phyloP scores from a whole-genome alignment of 2,113 vertebrate species.

The Pelvicachromis taeniatus region DNA sequence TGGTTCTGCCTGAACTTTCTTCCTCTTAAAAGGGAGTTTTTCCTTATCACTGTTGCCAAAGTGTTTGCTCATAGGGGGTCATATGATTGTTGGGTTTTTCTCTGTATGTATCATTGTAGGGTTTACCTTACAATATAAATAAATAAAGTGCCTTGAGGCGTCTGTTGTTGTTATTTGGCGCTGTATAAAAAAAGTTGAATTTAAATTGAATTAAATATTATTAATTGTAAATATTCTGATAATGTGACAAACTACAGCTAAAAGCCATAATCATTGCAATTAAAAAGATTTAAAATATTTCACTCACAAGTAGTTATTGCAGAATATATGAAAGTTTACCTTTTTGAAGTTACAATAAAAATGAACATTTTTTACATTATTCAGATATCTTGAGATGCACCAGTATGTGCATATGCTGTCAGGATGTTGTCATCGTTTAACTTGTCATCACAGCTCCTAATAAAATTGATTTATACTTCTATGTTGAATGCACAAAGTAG shows the following conservation, averaged over 20 bases:
- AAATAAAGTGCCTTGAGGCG: background rate
- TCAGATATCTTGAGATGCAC: background rate
- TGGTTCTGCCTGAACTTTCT: background rate
- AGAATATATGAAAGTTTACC: background rate
- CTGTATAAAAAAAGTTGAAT: background rate
- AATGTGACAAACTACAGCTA: background rate
- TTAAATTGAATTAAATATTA: background rate
- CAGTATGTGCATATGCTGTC: background rate
- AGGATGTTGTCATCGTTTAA: background rate
- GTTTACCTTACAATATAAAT: background rate
- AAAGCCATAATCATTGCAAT: background rate
- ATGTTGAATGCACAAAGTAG: background rate
- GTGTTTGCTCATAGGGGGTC: background rate
- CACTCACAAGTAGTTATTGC: background rate
- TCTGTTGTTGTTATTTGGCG: background rate
- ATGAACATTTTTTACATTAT: background rate
- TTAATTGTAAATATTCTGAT: background rate
- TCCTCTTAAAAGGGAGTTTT: background rate
- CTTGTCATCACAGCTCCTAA: background rate
- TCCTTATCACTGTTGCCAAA: background rate
- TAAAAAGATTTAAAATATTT: background rate
- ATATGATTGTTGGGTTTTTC: background rate
- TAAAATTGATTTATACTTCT: background rate
- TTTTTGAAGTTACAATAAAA: background rate
- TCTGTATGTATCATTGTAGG: background rate